These are phyloP conservation scores for Hyaena hyaena DNA, from an alignment of 2,113 vertebrate genomes.

Conservation along the genomic window DNA sequence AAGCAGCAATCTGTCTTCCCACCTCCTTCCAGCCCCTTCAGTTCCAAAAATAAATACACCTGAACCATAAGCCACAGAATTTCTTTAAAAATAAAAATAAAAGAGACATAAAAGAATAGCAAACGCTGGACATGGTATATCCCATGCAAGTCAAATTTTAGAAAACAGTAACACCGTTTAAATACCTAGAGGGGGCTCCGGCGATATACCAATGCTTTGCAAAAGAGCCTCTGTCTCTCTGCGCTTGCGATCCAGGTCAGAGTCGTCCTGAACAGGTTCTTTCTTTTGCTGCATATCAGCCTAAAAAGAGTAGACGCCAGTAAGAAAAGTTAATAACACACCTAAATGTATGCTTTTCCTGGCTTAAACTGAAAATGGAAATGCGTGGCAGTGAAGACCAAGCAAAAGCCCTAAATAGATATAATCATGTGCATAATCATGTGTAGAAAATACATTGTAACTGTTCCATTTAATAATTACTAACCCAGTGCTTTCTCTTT, in stretches of 20 bases:
- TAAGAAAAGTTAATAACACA: not conserved
- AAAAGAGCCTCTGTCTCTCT: slow-evolving; percentile 97
- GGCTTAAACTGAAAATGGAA: not conserved
- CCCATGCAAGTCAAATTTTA: not conserved
- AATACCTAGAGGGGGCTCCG: slow-evolving; percentile 96
- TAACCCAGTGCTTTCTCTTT: not conserved
- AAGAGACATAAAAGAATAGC: not conserved
- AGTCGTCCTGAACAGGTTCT: slow-evolving; percentile 93
- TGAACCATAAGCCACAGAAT: not conserved
- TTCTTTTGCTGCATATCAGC: slow-evolving; percentile 95
- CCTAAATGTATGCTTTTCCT: not conserved
- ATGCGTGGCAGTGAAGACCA: not conserved
- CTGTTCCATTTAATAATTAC: not conserved
- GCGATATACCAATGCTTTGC: slow-evolving; percentile 98
- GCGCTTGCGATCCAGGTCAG: slow-evolving; percentile 96
- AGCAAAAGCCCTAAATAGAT: not conserved
- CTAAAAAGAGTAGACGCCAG: slow-evolving; percentile 72
- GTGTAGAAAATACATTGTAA: not conserved
- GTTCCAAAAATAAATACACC: slow-evolving; percentile 34
- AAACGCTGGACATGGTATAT: slow-evolving; percentile 54
- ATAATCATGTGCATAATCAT: not conserved
- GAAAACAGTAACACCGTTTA: not conserved
- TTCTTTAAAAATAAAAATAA: not conserved
- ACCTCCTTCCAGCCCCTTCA: slow-evolving; percentile 56
- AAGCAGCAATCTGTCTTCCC: not conserved